Percentiles rank a stretch among this genome's conserved stretches.
Conservation (phyloP, 92 coral and sea anemone genomes). For the Hydrozoanthus gracilis region DNA sequence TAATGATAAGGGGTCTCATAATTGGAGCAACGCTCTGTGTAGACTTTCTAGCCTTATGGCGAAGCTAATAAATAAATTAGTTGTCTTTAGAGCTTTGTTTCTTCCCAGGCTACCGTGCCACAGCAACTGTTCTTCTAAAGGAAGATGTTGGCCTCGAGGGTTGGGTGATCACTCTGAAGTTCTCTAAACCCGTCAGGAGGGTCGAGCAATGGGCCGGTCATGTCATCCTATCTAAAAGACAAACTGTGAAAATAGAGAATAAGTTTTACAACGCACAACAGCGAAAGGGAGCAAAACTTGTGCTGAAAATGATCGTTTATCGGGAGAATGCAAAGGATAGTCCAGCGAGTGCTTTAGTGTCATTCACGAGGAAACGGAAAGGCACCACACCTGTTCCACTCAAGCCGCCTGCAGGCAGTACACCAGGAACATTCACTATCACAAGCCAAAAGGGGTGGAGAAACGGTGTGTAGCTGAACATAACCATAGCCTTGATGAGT, state of each 20-base stretch:
- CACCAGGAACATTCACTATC: slow-evolving; percentile 10
- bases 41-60: too few relatives aligned
- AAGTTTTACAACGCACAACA: slow-evolving; percentile 4
- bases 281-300: not conserved
- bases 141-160: slow-evolving; percentile 49
- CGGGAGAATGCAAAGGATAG: not conserved
- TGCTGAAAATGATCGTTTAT: not conserved
- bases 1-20: too few relatives aligned
- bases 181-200: slow-evolving; percentile 41
- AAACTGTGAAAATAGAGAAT: slow-evolving; percentile 9
- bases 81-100: not conserved
- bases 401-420: not conserved
- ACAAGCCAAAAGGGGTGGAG: not conserved
- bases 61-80: too few relatives aligned
- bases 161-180: slow-evolving; percentile 51
- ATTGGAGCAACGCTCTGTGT: too few relatives aligned
- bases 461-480: not conserved
- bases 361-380: not conserved
- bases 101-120: not conserved
- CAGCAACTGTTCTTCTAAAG: slow-evolving; percentile 7
- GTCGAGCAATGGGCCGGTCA: slow-evolving; percentile 51
- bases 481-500: too few relatives aligned
- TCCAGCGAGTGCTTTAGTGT: not conserved
- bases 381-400: not conserved
- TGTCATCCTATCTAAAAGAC: slow-evolving; percentile 15